phyloP scores from a whole-genome alignment of 2,113 vertebrate genomes.

The Ceyx melanurus region DNA sequence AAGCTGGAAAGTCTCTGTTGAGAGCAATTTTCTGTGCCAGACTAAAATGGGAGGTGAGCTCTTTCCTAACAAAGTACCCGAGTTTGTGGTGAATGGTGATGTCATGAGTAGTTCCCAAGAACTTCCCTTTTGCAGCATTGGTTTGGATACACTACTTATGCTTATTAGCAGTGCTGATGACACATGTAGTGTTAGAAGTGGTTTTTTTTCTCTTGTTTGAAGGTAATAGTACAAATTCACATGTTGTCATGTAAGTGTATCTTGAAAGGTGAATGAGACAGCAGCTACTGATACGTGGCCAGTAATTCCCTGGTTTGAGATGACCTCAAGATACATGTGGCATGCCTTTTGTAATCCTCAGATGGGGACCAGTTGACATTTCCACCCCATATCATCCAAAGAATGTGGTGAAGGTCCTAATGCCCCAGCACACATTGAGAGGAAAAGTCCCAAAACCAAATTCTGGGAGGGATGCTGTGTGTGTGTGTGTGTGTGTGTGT shows the following conservation, averaged over 20 bases:
- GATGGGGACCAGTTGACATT: not conserved
- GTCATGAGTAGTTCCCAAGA: not conserved
- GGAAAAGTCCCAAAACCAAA: not conserved
- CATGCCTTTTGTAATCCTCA: not conserved
- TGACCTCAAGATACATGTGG: not conserved
- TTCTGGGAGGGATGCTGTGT: no score
- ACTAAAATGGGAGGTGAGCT: not conserved
- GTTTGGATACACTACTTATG: not conserved
- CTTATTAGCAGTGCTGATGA: not conserved
- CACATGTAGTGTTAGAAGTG: not conserved
- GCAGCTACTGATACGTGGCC: not conserved
- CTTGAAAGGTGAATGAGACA: not conserved
- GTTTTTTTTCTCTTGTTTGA: not conserved
- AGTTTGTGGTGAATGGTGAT: not conserved
- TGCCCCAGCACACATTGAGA: not conserved
- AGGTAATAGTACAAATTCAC: not conserved
- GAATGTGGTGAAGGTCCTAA: not conserved
- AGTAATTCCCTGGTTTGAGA: not conserved
- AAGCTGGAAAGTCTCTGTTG: not conserved
- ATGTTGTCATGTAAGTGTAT: rapidly evolving
- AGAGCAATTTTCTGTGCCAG: not conserved
- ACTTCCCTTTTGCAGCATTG: not conserved
- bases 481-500: no score
- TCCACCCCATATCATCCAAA: not conserved
- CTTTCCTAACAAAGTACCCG: not conserved